Evolutionary conservation across 2,888 invertebrate genomes (phyloP).

Genomic region (Nycteola revayana): DNA sequence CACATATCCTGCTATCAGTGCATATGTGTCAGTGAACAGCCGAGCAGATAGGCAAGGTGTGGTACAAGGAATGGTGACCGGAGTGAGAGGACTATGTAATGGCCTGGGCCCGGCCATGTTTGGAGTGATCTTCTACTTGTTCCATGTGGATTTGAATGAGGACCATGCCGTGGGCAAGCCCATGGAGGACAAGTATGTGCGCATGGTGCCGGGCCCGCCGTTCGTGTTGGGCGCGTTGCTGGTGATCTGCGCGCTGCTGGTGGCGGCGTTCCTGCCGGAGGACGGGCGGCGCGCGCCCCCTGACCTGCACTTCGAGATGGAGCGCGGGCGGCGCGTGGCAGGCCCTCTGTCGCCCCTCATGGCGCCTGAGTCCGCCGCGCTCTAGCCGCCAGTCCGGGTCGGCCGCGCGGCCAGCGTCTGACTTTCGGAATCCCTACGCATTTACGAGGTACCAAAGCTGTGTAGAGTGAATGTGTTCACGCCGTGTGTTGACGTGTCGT

Average conservation of each 20-base stretch:
- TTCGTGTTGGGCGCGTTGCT: slow-evolving; percentile 98
- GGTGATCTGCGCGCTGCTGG: slow-evolving; percentile 96
- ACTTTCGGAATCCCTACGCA: slow-evolving; percentile 55
- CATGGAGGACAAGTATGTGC: slow-evolving; percentile 78
- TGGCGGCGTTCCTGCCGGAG: slow-evolving; percentile 93
- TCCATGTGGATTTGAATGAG: slow-evolving; percentile 97
- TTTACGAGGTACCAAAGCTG: slow-evolving; percentile 67
- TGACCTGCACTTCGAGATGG: slow-evolving; percentile 91
- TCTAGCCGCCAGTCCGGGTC: slow-evolving; percentile 80
- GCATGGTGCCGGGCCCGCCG: slow-evolving; percentile 97
- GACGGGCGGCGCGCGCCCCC: slow-evolving; percentile 81
- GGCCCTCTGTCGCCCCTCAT: slow-evolving; percentile 91
- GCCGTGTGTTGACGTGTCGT: slow-evolving; percentile 30
- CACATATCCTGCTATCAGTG: slow-evolving; percentile 99
- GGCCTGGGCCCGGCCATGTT: slow-evolving; percentile 99
- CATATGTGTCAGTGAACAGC: slow-evolving; percentile 98
- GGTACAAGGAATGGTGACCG: slow-evolving; percentile 99
- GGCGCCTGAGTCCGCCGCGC: slow-evolving; percentile 88
- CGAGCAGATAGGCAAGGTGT: slow-evolving; percentile 98
- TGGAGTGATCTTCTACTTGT: slow-evolving; percentile 98
- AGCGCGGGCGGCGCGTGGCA: slow-evolving; percentile 88
- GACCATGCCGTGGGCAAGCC: slow-evolving; percentile 72
- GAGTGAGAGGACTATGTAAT: slow-evolving; percentile 98
- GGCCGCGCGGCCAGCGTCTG: slow-evolving; percentile 73
- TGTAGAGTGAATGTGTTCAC: slow-evolving; percentile 51